A percentile compares a stretch with the other conserved stretches of the same genome.
phyloP scores from a whole-genome alignment of 1,140 invertebrate genomes.

The Ceratoteleas bidentatus region DNA sequence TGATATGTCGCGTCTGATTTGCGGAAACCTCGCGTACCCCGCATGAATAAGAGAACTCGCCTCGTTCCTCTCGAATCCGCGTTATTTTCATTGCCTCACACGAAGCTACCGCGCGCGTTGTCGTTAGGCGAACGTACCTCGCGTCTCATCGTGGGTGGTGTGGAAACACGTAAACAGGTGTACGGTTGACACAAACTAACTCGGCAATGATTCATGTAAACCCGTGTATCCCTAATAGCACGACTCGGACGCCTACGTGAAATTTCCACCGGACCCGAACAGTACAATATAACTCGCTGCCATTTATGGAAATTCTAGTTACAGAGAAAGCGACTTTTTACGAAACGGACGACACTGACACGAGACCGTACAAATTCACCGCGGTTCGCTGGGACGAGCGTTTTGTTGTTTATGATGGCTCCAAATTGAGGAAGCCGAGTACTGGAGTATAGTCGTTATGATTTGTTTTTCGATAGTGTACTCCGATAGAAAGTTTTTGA shows the following conservation, averaged over 20 bases:
- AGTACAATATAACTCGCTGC: conserved; percentile 38
- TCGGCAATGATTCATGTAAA: conserved; percentile 58
- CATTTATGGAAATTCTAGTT: conserved; percentile 55
- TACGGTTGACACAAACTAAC: conserved; percentile 55
- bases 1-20: conserved; percentile 8
- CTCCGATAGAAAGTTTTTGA: neutral
- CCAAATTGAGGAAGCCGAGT: too few relatives aligned
- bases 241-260: conserved; percentile 44
- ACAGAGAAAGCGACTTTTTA: conserved; percentile 50
- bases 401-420: too few relatives aligned
- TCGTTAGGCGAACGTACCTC: conserved; percentile 41
- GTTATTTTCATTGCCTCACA: conserved; percentile 60
- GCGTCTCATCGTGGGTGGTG: conserved; percentile 51
- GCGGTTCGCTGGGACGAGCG: neutral
- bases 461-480: neutral
- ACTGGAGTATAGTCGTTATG: too few relatives aligned
- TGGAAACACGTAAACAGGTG: conserved; percentile 63
- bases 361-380: conserved; percentile 17
- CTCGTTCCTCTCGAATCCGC: conserved; percentile 16
- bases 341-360: conserved; percentile 7
- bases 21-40: conserved; percentile 13
- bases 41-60: conserved; percentile 25
- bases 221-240: conserved; percentile 54
- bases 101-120: conserved; percentile 53
- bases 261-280: conserved; percentile 46